Evolutionary conservation across 2,888 invertebrate genomes (phyloP).

Genomic region (Drosophila mulleri): DNA sequence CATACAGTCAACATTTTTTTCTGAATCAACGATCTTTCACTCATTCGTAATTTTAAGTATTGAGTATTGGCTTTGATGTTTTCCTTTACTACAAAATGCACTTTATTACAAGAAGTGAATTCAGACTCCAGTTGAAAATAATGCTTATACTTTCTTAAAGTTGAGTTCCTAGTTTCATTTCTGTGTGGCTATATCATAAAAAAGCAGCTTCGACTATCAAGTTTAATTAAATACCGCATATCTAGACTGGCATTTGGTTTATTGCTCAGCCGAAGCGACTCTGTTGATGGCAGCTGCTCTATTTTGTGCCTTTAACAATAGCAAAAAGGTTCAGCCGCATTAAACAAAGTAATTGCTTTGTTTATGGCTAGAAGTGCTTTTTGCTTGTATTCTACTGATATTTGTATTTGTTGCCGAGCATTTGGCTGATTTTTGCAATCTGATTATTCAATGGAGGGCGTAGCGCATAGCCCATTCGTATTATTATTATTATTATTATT

Average conservation of each 20-base stretch:
- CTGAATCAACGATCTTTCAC: not conserved
- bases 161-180: not conserved
- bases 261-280: slow-evolving; percentile 5
- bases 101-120: not conserved
- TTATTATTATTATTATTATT: not conserved
- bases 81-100: slow-evolving; percentile 7
- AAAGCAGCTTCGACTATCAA: not conserved
- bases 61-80: slow-evolving; percentile 17
- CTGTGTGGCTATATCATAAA: not conserved
- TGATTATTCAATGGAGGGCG: slow-evolving; percentile 26
- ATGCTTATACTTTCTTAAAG: not conserved
- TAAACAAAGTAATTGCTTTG: slow-evolving; percentile 67
- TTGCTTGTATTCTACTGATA: not conserved
- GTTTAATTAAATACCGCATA: slow-evolving; percentile 7
- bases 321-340: slow-evolving; percentile 65
- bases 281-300: slow-evolving; percentile 26
- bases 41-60: slow-evolving; percentile 36
- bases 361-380: slow-evolving; percentile 17
- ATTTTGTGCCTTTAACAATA: slow-evolving; percentile 49
- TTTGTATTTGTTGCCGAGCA: slow-evolving; percentile 6
- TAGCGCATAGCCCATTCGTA: slow-evolving; percentile 25
- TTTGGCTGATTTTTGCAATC: slow-evolving; percentile 22
- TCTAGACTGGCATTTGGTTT: slow-evolving; percentile 42
- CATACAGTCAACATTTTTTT: too few relatives aligned
- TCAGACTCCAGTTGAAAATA: too few relatives aligned